phyloP scores from a whole-genome alignment of 2,888 invertebrate species.

The Lycocerus yunnanus region DNA sequence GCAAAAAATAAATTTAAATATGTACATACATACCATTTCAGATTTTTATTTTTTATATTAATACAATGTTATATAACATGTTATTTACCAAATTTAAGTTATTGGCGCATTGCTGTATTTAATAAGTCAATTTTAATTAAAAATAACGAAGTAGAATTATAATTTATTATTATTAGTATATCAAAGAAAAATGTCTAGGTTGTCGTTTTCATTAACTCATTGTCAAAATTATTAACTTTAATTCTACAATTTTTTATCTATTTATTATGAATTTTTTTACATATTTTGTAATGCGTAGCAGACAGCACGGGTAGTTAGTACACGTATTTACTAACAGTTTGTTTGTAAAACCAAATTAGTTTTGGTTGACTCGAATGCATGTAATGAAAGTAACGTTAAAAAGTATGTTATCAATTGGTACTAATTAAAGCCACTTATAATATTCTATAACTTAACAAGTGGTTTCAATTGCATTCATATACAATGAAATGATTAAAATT shows the following conservation, averaged over 20 bases:
- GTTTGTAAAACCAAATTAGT: neutral
- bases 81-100: neutral
- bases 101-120: neutral
- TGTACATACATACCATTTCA: no score
- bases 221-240: neutral
- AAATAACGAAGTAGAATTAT: neutral
- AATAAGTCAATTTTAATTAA: neutral
- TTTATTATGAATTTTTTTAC: neutral
- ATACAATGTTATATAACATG: neutral
- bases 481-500: neutral
- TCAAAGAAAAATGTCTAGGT: neutral
- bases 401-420: constrained; percentile 1
- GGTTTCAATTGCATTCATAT: neutral
- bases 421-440: constrained; percentile 2
- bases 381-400: neutral
- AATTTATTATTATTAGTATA: neutral
- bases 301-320: neutral
- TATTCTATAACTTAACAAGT: neutral
- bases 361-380: neutral
- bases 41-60: neutral
- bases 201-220: neutral
- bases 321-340: neutral
- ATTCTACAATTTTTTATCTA: neutral
- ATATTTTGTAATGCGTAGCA: neutral
- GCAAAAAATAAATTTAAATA: no score